These are phyloP conservation scores for Acanthopleura granulata DNA, from an alignment of 2,888 invertebrate genomes.

Conservation along the genomic window DNA sequence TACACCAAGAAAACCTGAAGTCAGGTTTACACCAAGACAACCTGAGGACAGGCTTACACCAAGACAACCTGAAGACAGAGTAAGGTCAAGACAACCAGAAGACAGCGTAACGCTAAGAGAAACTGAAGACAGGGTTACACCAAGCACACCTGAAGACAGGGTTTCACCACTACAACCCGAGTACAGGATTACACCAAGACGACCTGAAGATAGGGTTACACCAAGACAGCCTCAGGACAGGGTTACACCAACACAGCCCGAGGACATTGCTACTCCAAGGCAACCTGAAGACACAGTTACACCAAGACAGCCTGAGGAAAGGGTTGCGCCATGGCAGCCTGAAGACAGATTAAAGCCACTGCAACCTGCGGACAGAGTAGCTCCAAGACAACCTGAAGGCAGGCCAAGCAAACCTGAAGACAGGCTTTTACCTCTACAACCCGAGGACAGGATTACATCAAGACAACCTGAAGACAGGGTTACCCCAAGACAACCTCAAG, in stretches of 20 bases:
- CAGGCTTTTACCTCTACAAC: background rate
- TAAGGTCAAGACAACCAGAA: background rate
- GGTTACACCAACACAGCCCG: background rate
- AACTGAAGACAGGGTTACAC: background rate
- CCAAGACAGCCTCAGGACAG: background rate
- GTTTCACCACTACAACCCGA: background rate
- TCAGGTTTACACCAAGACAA: background rate
- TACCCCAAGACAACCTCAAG: background rate
- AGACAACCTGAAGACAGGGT: background rate
- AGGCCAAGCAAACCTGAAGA: background rate
- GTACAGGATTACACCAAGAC: background rate
- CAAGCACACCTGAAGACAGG: background rate
- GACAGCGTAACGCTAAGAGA: background rate
- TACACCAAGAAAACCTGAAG: background rate
- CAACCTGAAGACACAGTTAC: background rate
- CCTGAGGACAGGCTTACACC: background rate
- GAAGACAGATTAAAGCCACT: background rate
- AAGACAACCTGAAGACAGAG: background rate
- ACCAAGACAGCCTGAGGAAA: background rate
- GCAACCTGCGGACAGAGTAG: background rate
- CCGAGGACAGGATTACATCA: background rate
- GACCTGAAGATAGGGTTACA: background rate
- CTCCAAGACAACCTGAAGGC: background rate
- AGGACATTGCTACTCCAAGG: background rate
- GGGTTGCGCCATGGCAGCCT: background rate